Evolutionary conservation across 2,888 invertebrate genomes (phyloP).

Genomic region (Suillia variegata): DNA sequence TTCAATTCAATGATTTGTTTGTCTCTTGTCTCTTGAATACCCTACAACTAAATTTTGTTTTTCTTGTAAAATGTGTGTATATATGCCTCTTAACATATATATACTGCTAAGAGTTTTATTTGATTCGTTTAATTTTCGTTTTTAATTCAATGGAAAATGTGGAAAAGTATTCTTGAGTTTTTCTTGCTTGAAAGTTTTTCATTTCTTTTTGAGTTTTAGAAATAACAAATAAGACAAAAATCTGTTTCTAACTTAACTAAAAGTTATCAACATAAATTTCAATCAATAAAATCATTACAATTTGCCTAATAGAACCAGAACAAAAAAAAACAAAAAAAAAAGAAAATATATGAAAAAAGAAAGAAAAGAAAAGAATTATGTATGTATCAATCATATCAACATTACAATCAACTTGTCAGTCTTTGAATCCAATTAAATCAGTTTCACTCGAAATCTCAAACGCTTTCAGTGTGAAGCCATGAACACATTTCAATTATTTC

Average conservation of each 20-base stretch:
- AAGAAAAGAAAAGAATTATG: too few relatives aligned
- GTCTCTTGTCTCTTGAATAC: slow-evolving; percentile 1
- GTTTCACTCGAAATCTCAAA: neutral
- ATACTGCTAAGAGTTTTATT: neutral
- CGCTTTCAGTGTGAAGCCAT: slow-evolving; percentile 10
- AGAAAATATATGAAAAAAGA: too few relatives aligned
- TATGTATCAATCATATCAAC: slow-evolving; percentile 7
- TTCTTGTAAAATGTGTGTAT: neutral
- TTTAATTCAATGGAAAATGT: slow-evolving; percentile 32
- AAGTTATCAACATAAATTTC: neutral
- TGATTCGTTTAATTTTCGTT: slow-evolving; percentile 11
- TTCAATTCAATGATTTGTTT: neutral
- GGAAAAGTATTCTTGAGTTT: slow-evolving; percentile 26
- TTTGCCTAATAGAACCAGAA: too few relatives aligned
- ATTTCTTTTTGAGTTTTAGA: slow-evolving; percentile 10
- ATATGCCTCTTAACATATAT: neutral
- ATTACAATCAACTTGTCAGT: slow-evolving; percentile 5
- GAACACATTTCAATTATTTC: neutral
- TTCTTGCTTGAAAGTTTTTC: slow-evolving; percentile 7
- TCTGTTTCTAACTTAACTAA: neutral
- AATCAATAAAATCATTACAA: too few relatives aligned
- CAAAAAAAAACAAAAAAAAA: too few relatives aligned
- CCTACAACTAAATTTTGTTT: neutral
- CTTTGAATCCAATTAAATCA: neutral
- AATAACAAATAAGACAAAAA: too few relatives aligned